A percentile compares a stretch with the other conserved stretches of the same genome.
Conservation (phyloP, 2,888 invertebrate species). For the Dicyrtoma fusca region DNA sequence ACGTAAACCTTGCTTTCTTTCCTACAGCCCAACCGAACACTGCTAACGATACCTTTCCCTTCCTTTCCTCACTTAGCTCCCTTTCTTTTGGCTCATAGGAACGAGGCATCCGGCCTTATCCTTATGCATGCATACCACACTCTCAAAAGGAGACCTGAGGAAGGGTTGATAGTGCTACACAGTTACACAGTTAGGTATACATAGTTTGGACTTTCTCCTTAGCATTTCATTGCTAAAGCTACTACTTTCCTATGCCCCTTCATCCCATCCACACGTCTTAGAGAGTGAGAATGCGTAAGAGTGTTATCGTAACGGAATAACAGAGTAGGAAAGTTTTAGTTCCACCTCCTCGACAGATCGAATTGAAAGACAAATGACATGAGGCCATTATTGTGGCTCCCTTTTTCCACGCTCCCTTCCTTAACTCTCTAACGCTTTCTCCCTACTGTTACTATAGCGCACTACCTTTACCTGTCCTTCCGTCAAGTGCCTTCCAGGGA, state of each 20-base stretch:
- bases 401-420: neutral
- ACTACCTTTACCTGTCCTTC: too few species aligned
- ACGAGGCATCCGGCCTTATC: too few species aligned
- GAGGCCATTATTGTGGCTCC: slow-evolving; percentile 33
- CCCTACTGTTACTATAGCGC: too few species aligned
- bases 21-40: neutral
- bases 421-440: neutral
- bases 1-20: neutral
- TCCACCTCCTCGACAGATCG: slow-evolving; percentile 39
- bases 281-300: slow-evolving; percentile 36
- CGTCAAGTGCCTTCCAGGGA: too few species aligned
- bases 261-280: neutral
- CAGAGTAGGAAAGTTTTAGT: slow-evolving; percentile 36
- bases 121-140: too few species aligned
- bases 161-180: too few species aligned
- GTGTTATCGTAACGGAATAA: slow-evolving; percentile 9
- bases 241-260: neutral
- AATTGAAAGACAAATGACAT: slow-evolving; percentile 43
- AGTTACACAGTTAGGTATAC: too few species aligned
- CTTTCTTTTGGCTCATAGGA: neutral
- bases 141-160: too few species aligned
- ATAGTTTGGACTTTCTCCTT: too few species aligned
- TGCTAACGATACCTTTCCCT: too few species aligned
- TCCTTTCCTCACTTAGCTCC: neutral
- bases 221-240: too few species aligned